Evolutionary conservation across 2,113 vertebrate genomes (phyloP).

Genomic region (Prunella fulvescens): DNA sequence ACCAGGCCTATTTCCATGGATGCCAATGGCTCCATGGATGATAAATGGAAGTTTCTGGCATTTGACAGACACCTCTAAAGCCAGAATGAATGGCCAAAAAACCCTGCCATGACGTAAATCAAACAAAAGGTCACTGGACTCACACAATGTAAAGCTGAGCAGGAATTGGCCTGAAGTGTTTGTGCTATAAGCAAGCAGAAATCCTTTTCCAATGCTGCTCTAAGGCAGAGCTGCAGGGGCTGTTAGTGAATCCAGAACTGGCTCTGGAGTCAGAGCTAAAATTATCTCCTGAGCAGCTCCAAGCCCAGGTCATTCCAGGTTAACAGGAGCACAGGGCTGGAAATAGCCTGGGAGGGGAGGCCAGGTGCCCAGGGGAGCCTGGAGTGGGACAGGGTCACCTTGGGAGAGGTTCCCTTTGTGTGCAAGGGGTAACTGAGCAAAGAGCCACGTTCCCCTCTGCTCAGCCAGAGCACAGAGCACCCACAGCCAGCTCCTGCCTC

Average conservation of each 20-base stretch:
- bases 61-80: neutral
- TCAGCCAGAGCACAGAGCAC: neutral
- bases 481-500: neutral
- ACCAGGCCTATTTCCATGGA: neutral
- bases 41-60: slow-evolving; percentile 19
- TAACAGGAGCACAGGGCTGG: rapidly evolving
- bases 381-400: neutral
- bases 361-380: neutral
- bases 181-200: neutral
- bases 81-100: neutral
- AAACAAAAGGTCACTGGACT: slow-evolving; percentile 23
- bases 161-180: neutral
- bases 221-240: neutral
- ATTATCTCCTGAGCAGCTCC: neutral
- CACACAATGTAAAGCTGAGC: neutral
- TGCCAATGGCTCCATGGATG: neutral
- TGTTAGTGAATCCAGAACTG: neutral
- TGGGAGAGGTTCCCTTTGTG: neutral
- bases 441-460: neutral
- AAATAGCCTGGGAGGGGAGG: neutral
- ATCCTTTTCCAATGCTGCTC: neutral
- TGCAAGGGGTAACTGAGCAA: neutral
- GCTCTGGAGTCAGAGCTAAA: neutral
- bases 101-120: neutral
- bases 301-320: neutral